Evolutionary conservation across 1,140 invertebrate species (phyloP), one percentile per base, ranked within the genome.

Genomic region (Ruditapes philippinarum): DNA sequence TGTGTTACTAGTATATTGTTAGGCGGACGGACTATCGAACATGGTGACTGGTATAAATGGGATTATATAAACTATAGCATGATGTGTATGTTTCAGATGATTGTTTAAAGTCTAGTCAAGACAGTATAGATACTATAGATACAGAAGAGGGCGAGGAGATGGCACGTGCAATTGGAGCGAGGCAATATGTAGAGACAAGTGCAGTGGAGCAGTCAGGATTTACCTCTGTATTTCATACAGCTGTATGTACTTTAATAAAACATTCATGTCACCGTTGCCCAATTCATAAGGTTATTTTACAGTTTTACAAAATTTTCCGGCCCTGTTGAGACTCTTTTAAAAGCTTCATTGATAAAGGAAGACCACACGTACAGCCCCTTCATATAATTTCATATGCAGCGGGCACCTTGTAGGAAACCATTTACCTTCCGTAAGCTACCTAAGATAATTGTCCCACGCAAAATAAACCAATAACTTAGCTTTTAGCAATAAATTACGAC

Each of bases 141-240:
- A 68, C 73, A 31, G 60, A 84, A 25, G 88, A 89, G 25, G 88
- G 70, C 9, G 88, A 84, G 38, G 70, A 49, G 38, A 79, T 79
- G 74, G 73, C 82, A 12, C 38, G 38, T 31, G 19, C n/a, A 25
- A 33, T 85, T 0, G 57, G 81, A 19, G 73, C 74, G 2, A 54
- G 78, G 9, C 36, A 33, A 38, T 89, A 89, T 73, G 62, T 84
- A 14, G 88, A 89, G 40, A 89, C 88, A 22, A 89, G 88, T 42
- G 81, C 88, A n/a, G 31, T 78, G 28, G 42, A 79, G 45, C 81
- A 80, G 57, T 79, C 81, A 0, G 88, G 88, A 0, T 70, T 89
- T 57, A 78, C 73, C 0, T 42, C 25, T 22, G 22, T 42, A 9
- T 85, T 89, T 57, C n/a, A 84, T 28, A 38, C 81, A 7, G 88